These are phyloP conservation scores for Tiphia femorata DNA, from an alignment of 2,888 invertebrate species.

Conservation along the genomic window DNA sequence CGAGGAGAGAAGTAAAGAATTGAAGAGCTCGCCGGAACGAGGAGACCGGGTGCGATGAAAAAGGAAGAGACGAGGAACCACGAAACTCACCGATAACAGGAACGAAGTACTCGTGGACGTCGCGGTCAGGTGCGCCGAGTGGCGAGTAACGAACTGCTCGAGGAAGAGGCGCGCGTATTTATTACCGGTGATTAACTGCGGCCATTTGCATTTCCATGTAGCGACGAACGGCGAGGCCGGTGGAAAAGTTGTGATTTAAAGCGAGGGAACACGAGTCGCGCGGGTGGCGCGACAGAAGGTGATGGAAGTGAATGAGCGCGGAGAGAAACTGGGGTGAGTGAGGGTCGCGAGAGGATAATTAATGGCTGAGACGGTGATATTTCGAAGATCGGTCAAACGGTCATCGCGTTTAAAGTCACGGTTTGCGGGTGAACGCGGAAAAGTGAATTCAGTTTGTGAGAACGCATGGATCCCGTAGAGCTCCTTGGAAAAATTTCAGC, in stretches of 20 bases:
- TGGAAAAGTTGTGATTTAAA: constrained; percentile 41
- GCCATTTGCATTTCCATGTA: constrained; percentile 43
- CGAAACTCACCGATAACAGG: not conserved
- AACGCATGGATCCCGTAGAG: too few relatives aligned
- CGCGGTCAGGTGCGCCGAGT: not conserved
- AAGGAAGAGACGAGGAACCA: not conserved
- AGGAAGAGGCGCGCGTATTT: constrained; percentile 30
- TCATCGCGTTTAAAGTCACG: too few relatives aligned
- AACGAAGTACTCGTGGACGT: not conserved
- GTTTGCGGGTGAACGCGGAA: too few relatives aligned
- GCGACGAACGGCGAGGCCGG: constrained; percentile 22
- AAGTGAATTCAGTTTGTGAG: too few relatives aligned
- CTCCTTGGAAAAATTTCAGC: too few relatives aligned
- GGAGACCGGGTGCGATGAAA: not conserved
- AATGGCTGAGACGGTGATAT: not conserved
- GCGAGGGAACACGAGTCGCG: constrained; percentile 24
- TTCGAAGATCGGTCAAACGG: too few relatives aligned
- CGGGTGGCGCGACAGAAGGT: not conserved
- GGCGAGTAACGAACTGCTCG: not conserved
- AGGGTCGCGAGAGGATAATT: not conserved
- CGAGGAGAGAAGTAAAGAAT: not conserved
- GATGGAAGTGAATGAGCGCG: not conserved
- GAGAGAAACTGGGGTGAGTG: not conserved
- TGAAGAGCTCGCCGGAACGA: not conserved
- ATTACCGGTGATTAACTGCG: constrained; percentile 43